A percentile compares a stretch with the other conserved stretches of the same genome.
These are phyloP conservation scores for Thereva unica DNA, from an alignment of 2,888 invertebrate genomes.

Conservation along the genomic window DNA sequence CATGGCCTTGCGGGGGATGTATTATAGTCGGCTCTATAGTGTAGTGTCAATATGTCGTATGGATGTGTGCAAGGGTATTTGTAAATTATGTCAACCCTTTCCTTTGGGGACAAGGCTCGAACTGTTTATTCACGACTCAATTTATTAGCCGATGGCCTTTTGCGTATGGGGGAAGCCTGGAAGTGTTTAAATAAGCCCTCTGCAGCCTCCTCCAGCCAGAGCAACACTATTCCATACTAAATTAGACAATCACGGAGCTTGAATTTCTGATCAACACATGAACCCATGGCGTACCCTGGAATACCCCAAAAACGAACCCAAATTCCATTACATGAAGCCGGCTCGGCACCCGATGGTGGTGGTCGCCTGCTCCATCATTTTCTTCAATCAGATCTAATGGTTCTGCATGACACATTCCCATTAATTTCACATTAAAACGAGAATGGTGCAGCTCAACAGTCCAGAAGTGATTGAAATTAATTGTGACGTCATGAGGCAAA, in stretches of 20 bases:
- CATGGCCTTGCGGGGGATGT: background rate
- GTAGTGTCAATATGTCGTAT: background rate
- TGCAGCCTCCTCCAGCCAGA: background rate
- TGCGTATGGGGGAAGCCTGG: background rate
- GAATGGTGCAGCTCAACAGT: constrained; percentile 12
- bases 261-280: background rate
- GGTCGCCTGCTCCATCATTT: background rate
- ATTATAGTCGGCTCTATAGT: background rate
- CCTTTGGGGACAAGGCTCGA: constrained; percentile 20
- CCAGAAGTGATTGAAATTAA: constrained; percentile 31
- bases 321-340: background rate
- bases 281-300: background rate
- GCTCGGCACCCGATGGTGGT: background rate
- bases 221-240: background rate
- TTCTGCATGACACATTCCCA: constrained; percentile 29
- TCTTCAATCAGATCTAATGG: constrained; percentile 28
- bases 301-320: background rate
- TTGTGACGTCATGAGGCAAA: constrained; percentile 22
- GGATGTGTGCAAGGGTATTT: background rate
- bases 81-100: constrained; percentile 34
- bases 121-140: constrained; percentile 34
- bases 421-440: constrained; percentile 25
- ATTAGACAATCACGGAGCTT: too few species aligned
- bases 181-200: constrained; percentile 5
- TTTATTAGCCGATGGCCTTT: constrained; percentile 13